Evolutionary conservation across 2,113 vertebrate species (phyloP).

Genomic region (Nettapus auritus): DNA sequence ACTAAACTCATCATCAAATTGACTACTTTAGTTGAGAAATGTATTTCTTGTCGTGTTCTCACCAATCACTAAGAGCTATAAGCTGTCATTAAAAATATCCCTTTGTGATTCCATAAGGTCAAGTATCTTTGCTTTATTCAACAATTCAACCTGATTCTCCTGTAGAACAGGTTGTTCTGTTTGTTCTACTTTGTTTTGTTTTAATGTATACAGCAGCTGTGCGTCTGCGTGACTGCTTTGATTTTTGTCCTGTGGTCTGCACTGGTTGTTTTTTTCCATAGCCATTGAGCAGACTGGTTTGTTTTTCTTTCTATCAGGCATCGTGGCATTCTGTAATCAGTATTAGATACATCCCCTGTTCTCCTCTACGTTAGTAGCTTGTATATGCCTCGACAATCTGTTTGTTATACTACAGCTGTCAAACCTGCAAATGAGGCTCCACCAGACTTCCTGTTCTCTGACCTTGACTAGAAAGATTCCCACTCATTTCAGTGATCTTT

Average conservation of each 20-base stretch:
- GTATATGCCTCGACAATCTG: background rate
- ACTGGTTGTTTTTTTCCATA: rapidly evolving
- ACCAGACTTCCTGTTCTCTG: background rate
- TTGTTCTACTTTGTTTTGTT: background rate
- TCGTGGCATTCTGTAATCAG: background rate
- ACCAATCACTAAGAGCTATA: background rate
- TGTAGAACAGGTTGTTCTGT: no score
- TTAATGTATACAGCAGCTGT: background rate
- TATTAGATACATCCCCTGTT: background rate
- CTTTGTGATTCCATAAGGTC: background rate
- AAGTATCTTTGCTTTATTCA: background rate
- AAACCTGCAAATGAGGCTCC: background rate
- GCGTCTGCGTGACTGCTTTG: background rate
- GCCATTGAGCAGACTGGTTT: background rate
- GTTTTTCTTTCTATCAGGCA: background rate
- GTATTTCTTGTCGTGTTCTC: background rate
- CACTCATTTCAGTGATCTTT: background rate
- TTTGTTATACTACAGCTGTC: background rate
- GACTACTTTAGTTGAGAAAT: background rate
- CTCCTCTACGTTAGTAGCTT: background rate
- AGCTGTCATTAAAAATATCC: background rate
- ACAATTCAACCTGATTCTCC: background rate
- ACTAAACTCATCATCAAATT: background rate
- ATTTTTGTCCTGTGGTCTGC: background rate
- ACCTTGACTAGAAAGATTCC: background rate